Base-by-base conservation (phyloP, 2,888 invertebrate genomes). In the Eupithecia dodoneata region DNA sequence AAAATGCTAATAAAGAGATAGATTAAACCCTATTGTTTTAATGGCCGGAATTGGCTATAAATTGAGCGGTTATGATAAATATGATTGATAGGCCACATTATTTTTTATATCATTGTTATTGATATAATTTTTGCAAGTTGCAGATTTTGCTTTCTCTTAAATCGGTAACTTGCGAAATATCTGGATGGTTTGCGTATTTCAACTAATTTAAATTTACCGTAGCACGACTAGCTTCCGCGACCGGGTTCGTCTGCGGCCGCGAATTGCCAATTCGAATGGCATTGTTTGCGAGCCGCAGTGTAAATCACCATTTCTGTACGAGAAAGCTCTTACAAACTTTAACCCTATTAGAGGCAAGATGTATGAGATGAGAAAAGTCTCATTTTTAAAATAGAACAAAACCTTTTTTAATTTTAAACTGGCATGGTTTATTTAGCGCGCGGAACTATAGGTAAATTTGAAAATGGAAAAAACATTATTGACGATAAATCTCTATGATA, bases 171-270 rank as follows among this genome's bases (percentile, higher is more conserved):
- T 69, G 45, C 47, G 44, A 44, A 69, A 45, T n/a, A n/a, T n/a
- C 45, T 18, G 18, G 1, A 18, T 67, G 44, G 59, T 71, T 73
- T 15, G 70, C 69, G 10, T 75, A 89, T 91, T 91, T 92, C 85
- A 86, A 88, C 86, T 93, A 93, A 94, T 94, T 93, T 92, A 90
- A 92, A 88, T 94, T 93, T 94, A 94, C 94, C 94, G 94, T 94
- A 93, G 91, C 75, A 85, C 85, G 86, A 83, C 86, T 83, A 84
- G 92, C 93, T 93, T 92, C 93, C 92, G 93, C 90, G 86, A 87
- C 90, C 82, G 85, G 80, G 83, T 86, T 84, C 79, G 84, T 83
- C 83, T 90, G 89, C 85, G 87, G 86, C 88, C 81, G 85, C 84
- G 84, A 82, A 84, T 85, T 86, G 87, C 87, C 87, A 89, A 88